These are phyloP conservation scores for Malurus alboscapulatus DNA, from an alignment of 2,113 vertebrate genomes.

Conservation along the genomic window DNA sequence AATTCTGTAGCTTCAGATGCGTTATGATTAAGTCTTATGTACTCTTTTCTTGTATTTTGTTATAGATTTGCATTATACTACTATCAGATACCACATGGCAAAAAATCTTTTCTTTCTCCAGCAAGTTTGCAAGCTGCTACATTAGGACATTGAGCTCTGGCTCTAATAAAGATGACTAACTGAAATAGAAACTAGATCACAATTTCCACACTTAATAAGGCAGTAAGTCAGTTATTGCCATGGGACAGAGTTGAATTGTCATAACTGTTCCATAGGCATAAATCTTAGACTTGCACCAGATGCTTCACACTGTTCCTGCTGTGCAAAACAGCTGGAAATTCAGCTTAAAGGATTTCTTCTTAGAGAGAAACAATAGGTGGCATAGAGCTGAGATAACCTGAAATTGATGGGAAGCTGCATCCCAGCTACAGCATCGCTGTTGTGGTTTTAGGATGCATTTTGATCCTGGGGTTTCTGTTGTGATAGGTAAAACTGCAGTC, in stretches of 20 bases:
- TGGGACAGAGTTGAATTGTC: neutral
- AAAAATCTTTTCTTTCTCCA: neutral
- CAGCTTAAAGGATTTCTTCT: neutral
- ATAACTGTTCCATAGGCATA: neutral
- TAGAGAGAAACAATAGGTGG: neutral
- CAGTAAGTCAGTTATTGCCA: conserved; percentile 5
- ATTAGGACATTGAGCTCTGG: neutral
- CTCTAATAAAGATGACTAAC: neutral
- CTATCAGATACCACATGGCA: neutral
- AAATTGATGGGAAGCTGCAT: neutral
- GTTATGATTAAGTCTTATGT: neutral
- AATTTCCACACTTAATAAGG: conserved; percentile 54
- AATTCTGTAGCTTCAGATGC: neutral
- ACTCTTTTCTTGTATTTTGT: neutral
- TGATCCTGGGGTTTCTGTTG: neutral
- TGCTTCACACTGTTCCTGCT: conserved; percentile 10
- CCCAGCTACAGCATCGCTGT: neutral
- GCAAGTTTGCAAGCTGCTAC: neutral
- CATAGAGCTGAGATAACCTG: neutral
- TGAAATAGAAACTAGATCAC: conserved; percentile 5
- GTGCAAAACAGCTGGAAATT: conserved; percentile 37
- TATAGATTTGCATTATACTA: neutral
- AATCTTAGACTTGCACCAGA: conserved; percentile 15
- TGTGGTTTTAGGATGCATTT: neutral
- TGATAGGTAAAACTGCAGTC: neutral